Conservation (phyloP, 2,113 vertebrate species). For the Scolopax mira region DNA sequence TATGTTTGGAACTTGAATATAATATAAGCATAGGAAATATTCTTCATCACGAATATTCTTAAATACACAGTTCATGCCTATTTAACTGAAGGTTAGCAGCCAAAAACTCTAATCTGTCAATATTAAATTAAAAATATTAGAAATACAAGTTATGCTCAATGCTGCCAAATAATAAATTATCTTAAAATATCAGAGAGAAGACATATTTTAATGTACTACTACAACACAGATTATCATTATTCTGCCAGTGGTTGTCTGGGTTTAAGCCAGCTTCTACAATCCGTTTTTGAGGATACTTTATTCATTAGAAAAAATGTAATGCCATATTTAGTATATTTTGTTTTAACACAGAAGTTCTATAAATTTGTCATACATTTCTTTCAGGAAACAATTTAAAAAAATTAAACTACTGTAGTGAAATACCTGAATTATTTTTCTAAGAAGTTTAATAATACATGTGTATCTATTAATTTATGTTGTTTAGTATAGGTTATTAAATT, state of each 20-base stretch:
- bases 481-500: neutral
- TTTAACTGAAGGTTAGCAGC: conserved; percentile 28
- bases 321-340: neutral
- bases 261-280: conserved; percentile 4
- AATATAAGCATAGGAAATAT: conserved; percentile 69
- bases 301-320: conserved; percentile 17
- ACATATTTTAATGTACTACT: neutral
- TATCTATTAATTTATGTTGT: neutral
- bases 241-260: neutral
- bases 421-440: neutral
- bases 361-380: neutral
- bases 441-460: neutral
- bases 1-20: conserved; percentile 45
- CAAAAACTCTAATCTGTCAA: conserved; percentile 16
- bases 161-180: conserved; percentile 1
- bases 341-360: neutral
- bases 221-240: neutral
- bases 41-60: conserved; percentile 41
- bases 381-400: conserved; percentile 5
- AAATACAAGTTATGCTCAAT: neutral
- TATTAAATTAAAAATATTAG: neutral
- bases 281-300: conserved; percentile 4
- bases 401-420: neutral
- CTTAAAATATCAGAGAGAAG: conserved; percentile 5
- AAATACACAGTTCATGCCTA: conserved; percentile 48